These are phyloP conservation scores for Hemichromis elongatus DNA, from an alignment of 2,113 vertebrate species.

Conservation along the genomic window DNA sequence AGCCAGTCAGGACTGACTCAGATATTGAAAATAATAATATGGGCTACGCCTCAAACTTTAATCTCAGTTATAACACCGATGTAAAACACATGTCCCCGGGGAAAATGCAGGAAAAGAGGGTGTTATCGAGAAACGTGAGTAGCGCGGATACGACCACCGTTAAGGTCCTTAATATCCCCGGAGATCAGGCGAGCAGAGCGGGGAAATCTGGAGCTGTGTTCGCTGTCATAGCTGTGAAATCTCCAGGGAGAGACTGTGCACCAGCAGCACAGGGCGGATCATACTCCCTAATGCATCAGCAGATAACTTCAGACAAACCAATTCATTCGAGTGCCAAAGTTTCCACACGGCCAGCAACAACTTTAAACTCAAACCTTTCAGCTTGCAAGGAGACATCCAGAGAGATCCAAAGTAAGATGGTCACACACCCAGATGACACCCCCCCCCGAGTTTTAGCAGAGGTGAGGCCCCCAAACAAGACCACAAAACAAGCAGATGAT, in stretches of 20 bases:
- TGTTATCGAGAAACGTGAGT: not conserved
- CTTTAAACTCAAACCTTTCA: not conserved
- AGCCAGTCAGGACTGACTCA: constrained; percentile 5
- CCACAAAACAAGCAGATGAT: constrained; percentile 63
- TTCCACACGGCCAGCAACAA: not conserved
- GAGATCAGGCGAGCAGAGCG: constrained; percentile 25
- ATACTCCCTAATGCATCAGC: not conserved
- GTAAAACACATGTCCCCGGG: not conserved
- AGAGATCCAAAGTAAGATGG: constrained; percentile 32
- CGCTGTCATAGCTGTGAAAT: constrained; percentile 62
- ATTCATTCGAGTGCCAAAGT: constrained; percentile 51
- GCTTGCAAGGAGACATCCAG: not conserved
- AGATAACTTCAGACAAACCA: constrained; percentile 41
- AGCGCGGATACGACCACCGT: constrained; percentile 33
- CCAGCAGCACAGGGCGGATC: not conserved
- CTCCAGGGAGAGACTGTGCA: constrained; percentile 21
- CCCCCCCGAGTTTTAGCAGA: constrained; percentile 34
- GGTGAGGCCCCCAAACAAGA: constrained; percentile 48
- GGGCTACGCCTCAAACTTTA: not conserved
- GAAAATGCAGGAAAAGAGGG: not conserved
- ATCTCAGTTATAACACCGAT: not conserved
- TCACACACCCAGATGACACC: constrained; percentile 24
- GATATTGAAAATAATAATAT: constrained; percentile 61
- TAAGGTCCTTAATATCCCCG: constrained; percentile 47
- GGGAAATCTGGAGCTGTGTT: constrained; percentile 61